Evolutionary conservation across 2,797 vertebrate species (phyloP).

Genomic region (Chelidonichthys spinosus): DNA sequence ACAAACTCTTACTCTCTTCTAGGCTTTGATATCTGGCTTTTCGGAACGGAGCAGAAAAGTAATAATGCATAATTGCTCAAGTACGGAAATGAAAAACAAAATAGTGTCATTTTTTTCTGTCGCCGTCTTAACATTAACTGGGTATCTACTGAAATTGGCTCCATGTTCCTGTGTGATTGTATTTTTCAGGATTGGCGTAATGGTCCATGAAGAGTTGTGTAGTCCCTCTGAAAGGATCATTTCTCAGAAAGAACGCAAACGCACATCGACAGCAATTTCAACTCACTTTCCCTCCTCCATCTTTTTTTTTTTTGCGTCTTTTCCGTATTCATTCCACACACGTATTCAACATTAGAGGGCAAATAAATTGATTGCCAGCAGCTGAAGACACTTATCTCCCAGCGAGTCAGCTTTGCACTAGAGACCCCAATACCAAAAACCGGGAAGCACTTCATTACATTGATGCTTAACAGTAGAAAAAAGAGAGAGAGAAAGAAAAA

Average conservation of each 20-base stretch:
- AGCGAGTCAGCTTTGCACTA: constrained; percentile 69
- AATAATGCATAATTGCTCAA: constrained; percentile 54
- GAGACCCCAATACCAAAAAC: constrained; percentile 71
- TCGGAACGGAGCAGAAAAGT: constrained; percentile 49
- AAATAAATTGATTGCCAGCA: constrained; percentile 82
- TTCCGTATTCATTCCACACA: constrained; percentile 68
- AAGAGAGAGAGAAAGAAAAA: constrained; percentile 17
- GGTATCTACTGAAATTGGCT: constrained; percentile 53
- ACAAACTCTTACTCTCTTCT: neutral
- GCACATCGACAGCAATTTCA: constrained; percentile 61
- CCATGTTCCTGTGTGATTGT: constrained; percentile 67
- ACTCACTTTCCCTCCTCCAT: constrained; percentile 53
- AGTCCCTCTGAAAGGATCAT: constrained; percentile 69
- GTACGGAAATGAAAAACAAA: constrained; percentile 59
- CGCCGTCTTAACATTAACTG: constrained; percentile 70
- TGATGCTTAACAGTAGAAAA: constrained; percentile 71
- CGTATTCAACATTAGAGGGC: constrained; percentile 77
- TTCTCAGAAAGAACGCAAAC: constrained; percentile 63
- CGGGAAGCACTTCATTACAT: constrained; percentile 76
- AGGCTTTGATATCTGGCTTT: constrained; percentile 27
- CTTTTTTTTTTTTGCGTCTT: constrained; percentile 49
- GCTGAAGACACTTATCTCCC: constrained; percentile 82
- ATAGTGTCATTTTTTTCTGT: constrained; percentile 55
- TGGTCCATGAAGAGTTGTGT: constrained; percentile 74
- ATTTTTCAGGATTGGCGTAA: constrained; percentile 71